Percentiles rank a stretch among this genome's conserved stretches.
phyloP scores from a whole-genome alignment of 2,797 vertebrate genomes.

The Parauchenoglanis ngamensis region DNA sequence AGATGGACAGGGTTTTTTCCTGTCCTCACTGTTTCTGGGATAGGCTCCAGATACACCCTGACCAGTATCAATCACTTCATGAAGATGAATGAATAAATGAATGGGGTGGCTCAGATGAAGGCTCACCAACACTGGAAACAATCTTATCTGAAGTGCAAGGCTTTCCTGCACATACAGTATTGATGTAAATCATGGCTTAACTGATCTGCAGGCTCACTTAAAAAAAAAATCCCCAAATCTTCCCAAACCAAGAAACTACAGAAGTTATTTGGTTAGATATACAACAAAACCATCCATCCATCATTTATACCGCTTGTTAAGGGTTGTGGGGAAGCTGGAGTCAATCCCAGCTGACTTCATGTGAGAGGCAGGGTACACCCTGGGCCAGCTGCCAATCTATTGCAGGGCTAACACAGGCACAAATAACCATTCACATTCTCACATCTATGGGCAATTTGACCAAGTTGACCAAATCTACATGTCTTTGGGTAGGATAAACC shows the following conservation, averaged over 20 bases:
- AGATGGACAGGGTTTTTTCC: neutral
- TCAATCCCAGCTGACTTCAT: too few species aligned
- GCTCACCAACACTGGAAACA: slow-evolving; percentile 2
- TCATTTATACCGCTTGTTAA: too few species aligned
- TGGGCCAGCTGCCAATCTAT: too few species aligned
- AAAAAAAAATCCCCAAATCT: neutral
- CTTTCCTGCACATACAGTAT: neutral
- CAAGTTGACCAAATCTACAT: too few species aligned
- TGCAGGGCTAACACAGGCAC: too few species aligned
- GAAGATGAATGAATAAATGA: too few species aligned
- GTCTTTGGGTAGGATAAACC: too few species aligned
- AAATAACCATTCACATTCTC: too few species aligned
- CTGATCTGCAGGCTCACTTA: neutral
- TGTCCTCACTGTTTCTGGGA: neutral
- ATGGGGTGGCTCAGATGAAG: neutral
- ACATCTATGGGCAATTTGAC: too few species aligned
- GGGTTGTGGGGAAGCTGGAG: too few species aligned
- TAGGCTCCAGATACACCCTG: neutral
- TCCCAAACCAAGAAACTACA: neutral
- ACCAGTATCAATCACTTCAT: neutral
- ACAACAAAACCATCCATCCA: neutral
- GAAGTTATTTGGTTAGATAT: neutral
- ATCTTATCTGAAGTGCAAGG: slow-evolving; percentile 35
- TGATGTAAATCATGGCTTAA: neutral
- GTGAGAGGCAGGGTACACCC: too few species aligned